Evolutionary conservation across 2,888 invertebrate species (phyloP).

Genomic region (Dastarcus helophoroides): DNA sequence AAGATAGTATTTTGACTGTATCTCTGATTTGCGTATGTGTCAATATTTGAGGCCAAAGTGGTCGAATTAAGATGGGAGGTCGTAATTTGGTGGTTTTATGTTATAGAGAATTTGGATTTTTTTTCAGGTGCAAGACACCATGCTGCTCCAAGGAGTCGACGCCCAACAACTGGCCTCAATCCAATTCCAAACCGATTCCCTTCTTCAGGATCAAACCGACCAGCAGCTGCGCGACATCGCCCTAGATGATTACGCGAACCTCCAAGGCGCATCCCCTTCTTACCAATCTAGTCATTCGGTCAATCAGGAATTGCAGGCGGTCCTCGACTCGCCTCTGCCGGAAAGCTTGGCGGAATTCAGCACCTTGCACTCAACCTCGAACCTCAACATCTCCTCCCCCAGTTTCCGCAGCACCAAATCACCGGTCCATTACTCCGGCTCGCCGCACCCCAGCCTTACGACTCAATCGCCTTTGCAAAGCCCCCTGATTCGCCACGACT

Average conservation of each 20-base stretch:
- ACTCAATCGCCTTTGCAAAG: conserved; percentile 53
- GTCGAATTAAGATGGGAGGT: no score
- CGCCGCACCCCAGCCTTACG: conserved; percentile 38
- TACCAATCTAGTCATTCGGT: conserved; percentile 41
- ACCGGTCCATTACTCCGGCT: conserved; percentile 32
- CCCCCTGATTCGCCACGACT: conserved; percentile 49
- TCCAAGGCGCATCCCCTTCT: conserved; percentile 46
- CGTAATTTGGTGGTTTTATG: no score
- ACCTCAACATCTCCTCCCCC: conserved; percentile 37
- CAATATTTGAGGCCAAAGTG: no score
- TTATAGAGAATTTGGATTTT: no score
- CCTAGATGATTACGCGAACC: conserved; percentile 50
- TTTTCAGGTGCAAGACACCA: conserved; percentile 59
- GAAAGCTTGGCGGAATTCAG: conserved; percentile 74
- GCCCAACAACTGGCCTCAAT: conserved; percentile 44
- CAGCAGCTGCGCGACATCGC: conserved; percentile 54
- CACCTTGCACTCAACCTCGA: conserved; percentile 53
- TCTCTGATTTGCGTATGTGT: no score
- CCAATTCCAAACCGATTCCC: conserved; percentile 35
- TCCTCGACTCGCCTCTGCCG: conserved; percentile 65
- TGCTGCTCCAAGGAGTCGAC: conserved; percentile 54
- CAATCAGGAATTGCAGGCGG: conserved; percentile 63
- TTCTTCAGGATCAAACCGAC: conserved; percentile 51
- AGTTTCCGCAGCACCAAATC: conserved; percentile 36
- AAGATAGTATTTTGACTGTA: no score